Conservation (phyloP, 2,797 vertebrate species). For the Botia almorhae region DNA sequence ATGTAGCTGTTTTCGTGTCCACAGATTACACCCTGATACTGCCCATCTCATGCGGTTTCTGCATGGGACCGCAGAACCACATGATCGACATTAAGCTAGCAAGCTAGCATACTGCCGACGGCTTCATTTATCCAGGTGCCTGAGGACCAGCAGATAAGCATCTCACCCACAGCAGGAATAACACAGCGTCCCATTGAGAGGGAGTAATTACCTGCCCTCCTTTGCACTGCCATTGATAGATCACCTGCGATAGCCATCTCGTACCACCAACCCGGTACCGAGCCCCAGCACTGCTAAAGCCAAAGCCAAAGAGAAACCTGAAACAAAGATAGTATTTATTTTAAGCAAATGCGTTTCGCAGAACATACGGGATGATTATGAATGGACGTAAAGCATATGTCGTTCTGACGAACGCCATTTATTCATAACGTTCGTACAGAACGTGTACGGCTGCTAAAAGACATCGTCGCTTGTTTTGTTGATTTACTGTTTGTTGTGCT, state of each 20-base stretch:
- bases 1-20: neutral
- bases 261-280: constrained; percentile 54
- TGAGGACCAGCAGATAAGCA: constrained; percentile 75
- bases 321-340: constrained; percentile 36
- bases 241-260: constrained; percentile 79
- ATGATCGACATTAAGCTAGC: neutral
- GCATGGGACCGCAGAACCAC: neutral
- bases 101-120: constrained; percentile 54
- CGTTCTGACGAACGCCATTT: neutral
- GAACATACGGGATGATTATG: constrained; percentile 34
- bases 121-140: constrained; percentile 79
- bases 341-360: neutral
- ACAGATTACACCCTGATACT: neutral
- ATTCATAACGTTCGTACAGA: neutral
- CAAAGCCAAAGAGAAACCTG: neutral
- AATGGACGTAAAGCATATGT: constrained; percentile 13
- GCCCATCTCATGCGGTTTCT: neutral
- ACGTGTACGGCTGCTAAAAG: constrained; percentile 9
- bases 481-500: constrained; percentile 32
- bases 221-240: constrained; percentile 77
- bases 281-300: constrained; percentile 11
- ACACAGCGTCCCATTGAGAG: constrained; percentile 80
- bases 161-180: constrained; percentile 82
- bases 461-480: constrained; percentile 28
- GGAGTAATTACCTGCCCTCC: constrained; percentile 77